Base-by-base conservation (phyloP, 2,797 vertebrate genomes). In the Periparus ater region DNA sequence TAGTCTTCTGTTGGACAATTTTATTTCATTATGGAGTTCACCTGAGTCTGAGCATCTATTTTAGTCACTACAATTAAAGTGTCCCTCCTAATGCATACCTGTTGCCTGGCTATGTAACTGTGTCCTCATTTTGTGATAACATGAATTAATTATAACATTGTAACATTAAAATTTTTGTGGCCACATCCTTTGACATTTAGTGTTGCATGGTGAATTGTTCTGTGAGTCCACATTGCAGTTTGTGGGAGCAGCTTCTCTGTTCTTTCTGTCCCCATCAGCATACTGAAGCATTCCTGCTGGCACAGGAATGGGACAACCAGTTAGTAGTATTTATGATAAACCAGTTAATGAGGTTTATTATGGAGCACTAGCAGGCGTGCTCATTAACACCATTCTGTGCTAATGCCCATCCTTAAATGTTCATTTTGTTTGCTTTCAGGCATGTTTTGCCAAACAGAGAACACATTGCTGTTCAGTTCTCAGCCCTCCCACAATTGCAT, bases 401-500 rank as follows among this genome's bases (percentile, higher is more conserved):
- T 62, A 54, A 32, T 48, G 34, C 13, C 13, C 25, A 11, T 63
- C 61, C 34, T 81, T 47, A 70, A 53, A 61, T 3, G 1, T 72
- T 86, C 15, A 2, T 34, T n/a, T 85, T 0, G 0, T 51, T 71
- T 71, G 63, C 57, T 74, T 74, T 87, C 21, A 38, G 78, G 17
- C 53, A 6, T 15, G 8, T 76, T 92, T 85, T 87, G 23, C 34
- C 40, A 27, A 0, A 1, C 5, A 44, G 55, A 51, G 30, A n/a
- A 22, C 13, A 7, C 22, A 5, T 2, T 1, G 1, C 13, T 63
- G 10, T 57, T 50, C 48, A 47, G 17, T 89, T 65, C 15, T 55
- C 17, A 21, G 36, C 47, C 26, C 5, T 57, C 36, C 66, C 0
- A 0, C 23, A 42, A 34, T 21, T 62, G 13, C 13, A 10, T 92